Base-by-base conservation (phyloP, 2,797 vertebrate species). In the Anableps anableps region DNA sequence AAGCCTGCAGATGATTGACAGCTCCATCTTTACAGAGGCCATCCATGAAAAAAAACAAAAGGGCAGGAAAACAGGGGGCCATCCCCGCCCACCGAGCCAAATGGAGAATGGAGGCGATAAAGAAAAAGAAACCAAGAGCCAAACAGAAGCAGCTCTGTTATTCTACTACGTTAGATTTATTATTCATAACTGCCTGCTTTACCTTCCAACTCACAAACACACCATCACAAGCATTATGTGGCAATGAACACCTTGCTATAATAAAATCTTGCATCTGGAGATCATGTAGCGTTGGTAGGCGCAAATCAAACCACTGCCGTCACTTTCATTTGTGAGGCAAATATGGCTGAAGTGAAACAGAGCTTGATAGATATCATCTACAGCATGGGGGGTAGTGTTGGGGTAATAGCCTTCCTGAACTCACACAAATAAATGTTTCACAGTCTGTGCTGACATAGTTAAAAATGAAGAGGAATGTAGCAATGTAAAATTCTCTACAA, bases 381-480 rank as follows among this genome's bases (percentile, higher is more conserved):
- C 78, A 87, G 78, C 75, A 74, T 53, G 72, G 47, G 53, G 14
- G 62, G 29, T 76, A 76, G 51, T 80, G 83, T 83, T 83, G 70
- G 81, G 87, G 89, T 92, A 91, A 90, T 83, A 88, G 82, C 90
- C 90, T 86, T 85, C 89, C 90, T 91, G 89, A 93, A 89, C 88
- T 88, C 89, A 83, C 93, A 88, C 91, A 92, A 93, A 94, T 91
- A 94, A 92, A 91, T 81, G 85, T 86, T 84, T 82, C 86, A 85
- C 87, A 86, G 89, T 82, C 85, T 92, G 87, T 88, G 92, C 94
- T 93, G 94, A 94, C 92, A 93, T 80, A 86, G 92, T 94, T 92
- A 91, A 93, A 94, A 94, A 94, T 93, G 88, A 94, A 93, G 92
- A 94, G 93, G 88, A 94, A 95, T 92, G 91, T 86, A 84, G 88